A percentile compares a stretch with the other conserved stretches of the same genome.
These are phyloP conservation scores for Somateria mollissima DNA, from an alignment of 2,797 vertebrate genomes.

Conservation along the genomic window DNA sequence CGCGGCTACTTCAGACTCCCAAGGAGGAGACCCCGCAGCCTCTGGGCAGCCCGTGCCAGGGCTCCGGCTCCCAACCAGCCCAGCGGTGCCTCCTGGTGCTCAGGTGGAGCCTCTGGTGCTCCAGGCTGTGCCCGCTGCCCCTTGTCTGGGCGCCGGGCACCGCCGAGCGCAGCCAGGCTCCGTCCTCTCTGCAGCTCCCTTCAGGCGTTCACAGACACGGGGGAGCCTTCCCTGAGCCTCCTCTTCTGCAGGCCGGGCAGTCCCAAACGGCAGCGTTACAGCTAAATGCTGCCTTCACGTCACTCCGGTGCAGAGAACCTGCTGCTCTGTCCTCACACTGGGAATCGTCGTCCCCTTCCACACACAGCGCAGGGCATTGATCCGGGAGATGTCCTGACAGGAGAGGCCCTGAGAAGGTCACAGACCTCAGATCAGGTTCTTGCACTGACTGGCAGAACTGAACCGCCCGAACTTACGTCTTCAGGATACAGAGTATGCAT, in stretches of 20 bases:
- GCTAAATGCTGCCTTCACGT: not conserved
- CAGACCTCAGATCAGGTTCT: not conserved
- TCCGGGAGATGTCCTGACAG: not conserved
- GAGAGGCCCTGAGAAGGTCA: not conserved
- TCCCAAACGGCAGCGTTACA: not conserved
- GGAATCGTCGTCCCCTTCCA: not conserved
- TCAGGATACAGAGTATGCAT: not conserved
- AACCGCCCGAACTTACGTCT: not conserved
- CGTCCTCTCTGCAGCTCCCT: too few species aligned
- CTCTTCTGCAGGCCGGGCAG: too few species aligned
- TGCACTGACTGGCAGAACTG: too few species aligned
- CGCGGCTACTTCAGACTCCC: not conserved
- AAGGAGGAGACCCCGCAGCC: not conserved
- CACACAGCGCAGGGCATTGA: rapidly evolving
- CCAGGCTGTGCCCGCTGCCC: too few species aligned
- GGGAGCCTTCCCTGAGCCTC: too few species aligned
- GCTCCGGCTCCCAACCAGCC: too few species aligned
- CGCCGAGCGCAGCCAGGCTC: too few species aligned
- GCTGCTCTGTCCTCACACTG: too few species aligned
- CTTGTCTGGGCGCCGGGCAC: too few species aligned
- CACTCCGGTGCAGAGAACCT: too few species aligned
- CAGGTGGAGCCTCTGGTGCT: too few species aligned
- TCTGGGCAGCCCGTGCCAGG: not conserved
- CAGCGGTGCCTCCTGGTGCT: not conserved
- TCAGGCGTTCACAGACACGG: too few species aligned